Conservation (phyloP, 2,113 vertebrate species). For the Nannospalax galili region DNA sequence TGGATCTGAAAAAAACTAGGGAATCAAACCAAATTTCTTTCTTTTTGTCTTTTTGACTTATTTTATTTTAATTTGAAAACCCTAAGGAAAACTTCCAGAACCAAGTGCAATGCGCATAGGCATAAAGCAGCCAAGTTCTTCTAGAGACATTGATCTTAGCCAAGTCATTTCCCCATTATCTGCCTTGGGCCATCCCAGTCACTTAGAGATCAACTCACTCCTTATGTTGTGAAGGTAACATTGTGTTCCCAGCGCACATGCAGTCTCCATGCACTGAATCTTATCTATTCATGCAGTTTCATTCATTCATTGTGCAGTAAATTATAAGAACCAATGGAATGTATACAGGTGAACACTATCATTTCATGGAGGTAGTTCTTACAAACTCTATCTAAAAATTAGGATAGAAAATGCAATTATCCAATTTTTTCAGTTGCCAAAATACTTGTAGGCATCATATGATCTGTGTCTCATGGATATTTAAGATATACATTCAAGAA, state of each 20-base stretch:
- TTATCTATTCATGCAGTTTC: neutral
- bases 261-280: too few relatives aligned
- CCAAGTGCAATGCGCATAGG: neutral
- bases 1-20: neutral
- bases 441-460: neutral
- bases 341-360: neutral
- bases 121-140: neutral
- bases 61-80: conserved; percentile 36
- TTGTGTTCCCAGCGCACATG: neutral
- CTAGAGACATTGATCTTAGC: neutral
- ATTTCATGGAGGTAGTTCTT: neutral
- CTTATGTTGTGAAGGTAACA: neutral
- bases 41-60: neutral
- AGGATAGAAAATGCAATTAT: neutral
- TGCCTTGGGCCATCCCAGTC: too few relatives aligned
- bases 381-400: neutral
- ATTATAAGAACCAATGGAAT: neutral
- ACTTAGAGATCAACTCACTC: neutral
- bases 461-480: neutral
- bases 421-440: neutral
- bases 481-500: neutral
- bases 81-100: neutral
- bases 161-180: neutral
- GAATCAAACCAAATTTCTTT: neutral
- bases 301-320: neutral